Evolutionary conservation across 2,113 vertebrate species (phyloP), one percentile per base, ranked within the genome.

Genomic region (Trinectes maculatus): DNA sequence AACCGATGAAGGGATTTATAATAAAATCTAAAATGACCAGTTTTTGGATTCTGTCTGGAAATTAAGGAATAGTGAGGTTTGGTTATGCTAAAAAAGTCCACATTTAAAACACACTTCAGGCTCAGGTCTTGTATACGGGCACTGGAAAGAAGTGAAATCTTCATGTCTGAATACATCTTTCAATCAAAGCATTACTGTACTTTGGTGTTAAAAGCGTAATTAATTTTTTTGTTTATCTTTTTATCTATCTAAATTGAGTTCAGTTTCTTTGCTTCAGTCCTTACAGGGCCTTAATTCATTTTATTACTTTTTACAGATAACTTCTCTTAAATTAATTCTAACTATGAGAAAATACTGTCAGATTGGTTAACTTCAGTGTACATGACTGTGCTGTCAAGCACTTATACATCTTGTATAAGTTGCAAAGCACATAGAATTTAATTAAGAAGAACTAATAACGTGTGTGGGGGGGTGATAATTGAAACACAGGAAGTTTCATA

Each of bases 211-310:
- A 72, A 60, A 53, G 28, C 71, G 53, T 74, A 79, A 62, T 79
- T 77, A 55, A 34, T 16, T 67, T 19, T 52, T 65, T 19, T 25
- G 34, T 67, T 73, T 76, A 79, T 79, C 72, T 79, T 26, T 12
- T 58, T 52, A 51, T 72, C 60, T 60, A 71, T 86, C 48, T 81
- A 83, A 80, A 85, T 79, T 79, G 65, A 66, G 55, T 48, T 78
- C 6, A 24, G 60, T 36, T 37, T 44, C 22, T 56, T 52, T 75
- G 13, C 29, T n/a, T 46, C 6, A 25, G 12, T 62, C 51, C n/a
- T 33, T 70, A 55, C 37, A 59, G 18, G n/a, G 37, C 2, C 1
- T 42, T 43, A 18, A 65, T 55, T 25, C 56, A 54, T n/a, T n/a
- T n/a, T n/a, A n/a, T n/a, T n/a, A n/a, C 61, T 56, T 58, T 70